Base-by-base conservation (phyloP, 2,888 invertebrate species). In the Frankliniella fusca region DNA sequence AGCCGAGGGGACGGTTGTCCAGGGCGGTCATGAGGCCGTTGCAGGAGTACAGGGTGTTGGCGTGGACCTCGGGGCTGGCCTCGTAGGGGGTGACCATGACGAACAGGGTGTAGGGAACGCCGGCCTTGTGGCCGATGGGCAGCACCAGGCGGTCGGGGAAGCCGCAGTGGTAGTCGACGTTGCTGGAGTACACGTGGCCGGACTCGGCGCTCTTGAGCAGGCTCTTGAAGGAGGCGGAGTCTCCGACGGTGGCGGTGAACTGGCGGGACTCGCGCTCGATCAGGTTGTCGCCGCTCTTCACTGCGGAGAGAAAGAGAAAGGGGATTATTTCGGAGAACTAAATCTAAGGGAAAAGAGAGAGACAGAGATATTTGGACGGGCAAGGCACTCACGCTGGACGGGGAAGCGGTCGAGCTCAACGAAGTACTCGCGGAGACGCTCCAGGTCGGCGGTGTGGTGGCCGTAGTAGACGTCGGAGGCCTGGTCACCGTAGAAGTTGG, bases 241-340 rank as follows among this genome's bases (percentile, higher is more conserved):
- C 94, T 81, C 90, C 89, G 81, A 90, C 89, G 84, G 91, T 90
- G 86, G 91, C 92, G 86, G 90, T 89, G 88, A 92, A 93, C 81
- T 94, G 92, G 76, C 90, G 87, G 80, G 94, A 93, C 87, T 90
- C 91, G 84, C 94, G 93, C 48, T 91, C 89, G 85, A 95, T 91
- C 20, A 90, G 89, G 87, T 94, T 95, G 85, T 90, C 88, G 27
- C 95, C 95, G 83, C 90, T 88, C 49, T 88, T 89, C 83, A 95
- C 87, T 86, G 83, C 9, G 61, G 61, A 61, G 61, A 15, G 61
- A 61, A 18, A 65, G 23, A 23, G 70, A 12, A 10, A 27, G 9
- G 27, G 86, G 85, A 82, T 88, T 88, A 38, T 5, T 2, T 38
- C 2, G 5, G 3, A 49, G 89, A 38, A 87, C 87, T 76, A 48